Base-by-base conservation (phyloP, 2,888 invertebrate genomes). In the Theretra japonica region DNA sequence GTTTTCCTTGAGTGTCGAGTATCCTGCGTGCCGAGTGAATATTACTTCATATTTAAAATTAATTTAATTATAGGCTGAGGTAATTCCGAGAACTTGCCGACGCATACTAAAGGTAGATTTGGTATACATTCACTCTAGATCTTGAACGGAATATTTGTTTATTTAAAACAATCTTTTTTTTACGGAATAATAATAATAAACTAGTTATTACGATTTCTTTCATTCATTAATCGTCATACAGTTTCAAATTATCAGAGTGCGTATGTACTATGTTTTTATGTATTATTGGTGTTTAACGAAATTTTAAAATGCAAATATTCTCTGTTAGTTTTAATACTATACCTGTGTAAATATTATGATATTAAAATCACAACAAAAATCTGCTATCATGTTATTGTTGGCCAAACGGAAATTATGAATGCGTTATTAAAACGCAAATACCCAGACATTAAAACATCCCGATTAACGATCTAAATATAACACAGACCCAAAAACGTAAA, bases 1-100 rank as follows among this genome's bases (percentile, higher is more conserved):
- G 65, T 65, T 65, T 65, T 65, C 65, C 65, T 65, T 65, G 41
- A 65, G 65, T 23, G 17, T 48, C 7, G 15, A n/a, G 41, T 65
- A 23, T 65, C 23, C 21, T 7, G n/a, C 53, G n/a, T 41, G 21
- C 48, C 4, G 41, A 23, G 8, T 23, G 23, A 48, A 48, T 25
- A 41, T 62, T 41, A 62, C 62, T 60, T 41, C 5, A 48, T 15
- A 65, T 23, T 48, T 65, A 65, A 48, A 23, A 48, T 41, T 23
- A 23, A 48, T 23, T 65, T 25, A 48, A 65, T 41, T 23, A 65
- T 65, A 0, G 23, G 17, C 41, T 48, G 17, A 65, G 65, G 65
- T 65, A 48, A 23, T 65, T 48, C 62, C 15, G 21, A 33, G 41
- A 62, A 62, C 21, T 62, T 2, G 28, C 28, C 41, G 11, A 41